Evolutionary conservation across 2,888 invertebrate genomes (phyloP).

Genomic region (Chouioia cunea): DNA sequence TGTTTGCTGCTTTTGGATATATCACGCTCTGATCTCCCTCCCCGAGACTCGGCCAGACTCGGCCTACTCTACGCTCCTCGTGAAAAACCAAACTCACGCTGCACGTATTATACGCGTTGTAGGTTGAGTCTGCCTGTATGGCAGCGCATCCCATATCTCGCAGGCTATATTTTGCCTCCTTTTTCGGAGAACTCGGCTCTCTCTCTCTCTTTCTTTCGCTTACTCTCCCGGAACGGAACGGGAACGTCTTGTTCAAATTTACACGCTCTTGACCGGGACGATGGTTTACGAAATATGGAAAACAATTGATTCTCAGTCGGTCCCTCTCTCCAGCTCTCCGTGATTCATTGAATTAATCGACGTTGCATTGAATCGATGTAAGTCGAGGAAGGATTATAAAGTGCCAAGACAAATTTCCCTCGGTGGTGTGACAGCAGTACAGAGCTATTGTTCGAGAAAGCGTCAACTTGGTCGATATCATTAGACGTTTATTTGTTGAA

Average conservation of each 20-base stretch:
- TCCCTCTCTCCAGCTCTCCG: too few species aligned
- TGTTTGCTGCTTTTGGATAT: constrained; percentile 11
- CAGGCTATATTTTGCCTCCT: constrained; percentile 19
- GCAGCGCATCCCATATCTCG: constrained; percentile 33
- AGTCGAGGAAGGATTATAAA: too few species aligned
- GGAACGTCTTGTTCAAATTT: constrained; percentile 45
- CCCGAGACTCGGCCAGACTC: background rate
- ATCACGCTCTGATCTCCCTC: constrained; percentile 43
- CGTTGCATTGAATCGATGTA: too few species aligned
- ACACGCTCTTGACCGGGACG: constrained; percentile 13
- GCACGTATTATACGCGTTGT: background rate
- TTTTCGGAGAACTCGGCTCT: constrained; percentile 22
- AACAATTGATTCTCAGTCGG: too few species aligned
- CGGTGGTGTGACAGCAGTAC: too few species aligned
- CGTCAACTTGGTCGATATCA: too few species aligned
- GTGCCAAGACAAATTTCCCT: too few species aligned
- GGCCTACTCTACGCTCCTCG: constrained; percentile 13
- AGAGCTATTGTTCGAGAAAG: too few species aligned
- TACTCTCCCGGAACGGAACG: too few species aligned
- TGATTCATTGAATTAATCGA: too few species aligned
- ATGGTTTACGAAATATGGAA: background rate
- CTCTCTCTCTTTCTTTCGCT: too few species aligned
- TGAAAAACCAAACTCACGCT: constrained; percentile 34
- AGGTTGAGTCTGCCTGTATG: constrained; percentile 5
- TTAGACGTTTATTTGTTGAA: too few species aligned